These are phyloP conservation scores for Diadegma fenestrale DNA, from an alignment of 2,888 invertebrate genomes.

Conservation along the genomic window DNA sequence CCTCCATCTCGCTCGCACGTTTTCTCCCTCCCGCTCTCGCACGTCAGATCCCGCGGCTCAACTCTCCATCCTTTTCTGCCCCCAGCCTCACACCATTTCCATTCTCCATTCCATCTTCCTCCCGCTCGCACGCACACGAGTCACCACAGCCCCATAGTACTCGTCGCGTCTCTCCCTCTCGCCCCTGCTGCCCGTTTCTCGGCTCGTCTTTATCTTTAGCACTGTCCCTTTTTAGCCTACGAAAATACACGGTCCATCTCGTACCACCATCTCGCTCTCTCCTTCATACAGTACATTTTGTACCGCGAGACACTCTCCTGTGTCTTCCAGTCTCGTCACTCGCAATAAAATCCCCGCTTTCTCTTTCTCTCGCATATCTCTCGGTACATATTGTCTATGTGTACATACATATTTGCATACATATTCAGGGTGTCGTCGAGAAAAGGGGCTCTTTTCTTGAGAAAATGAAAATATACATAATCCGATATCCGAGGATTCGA, in stretches of 20 bases:
- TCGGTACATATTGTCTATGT: slow-evolving; percentile 55
- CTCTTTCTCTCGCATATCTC: slow-evolving; percentile 42
- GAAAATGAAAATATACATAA: slow-evolving; percentile 2
- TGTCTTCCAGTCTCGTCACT: slow-evolving; percentile 60
- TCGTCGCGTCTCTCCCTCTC: slow-evolving; percentile 42
- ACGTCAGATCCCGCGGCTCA: slow-evolving; percentile 54
- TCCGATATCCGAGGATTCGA: slow-evolving; percentile 12
- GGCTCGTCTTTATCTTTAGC: slow-evolving; percentile 58
- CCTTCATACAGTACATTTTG: slow-evolving; percentile 37
- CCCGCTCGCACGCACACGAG: slow-evolving; percentile 52
- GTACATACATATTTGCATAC: slow-evolving; percentile 48
- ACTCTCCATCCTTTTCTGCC: slow-evolving; percentile 58
- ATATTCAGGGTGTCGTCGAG: slow-evolving; percentile 51
- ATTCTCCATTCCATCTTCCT: slow-evolving; percentile 53
- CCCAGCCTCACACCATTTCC: slow-evolving; percentile 32
- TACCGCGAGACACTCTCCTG: slow-evolving; percentile 61
- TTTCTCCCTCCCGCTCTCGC: slow-evolving; percentile 65
- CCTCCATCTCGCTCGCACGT: slow-evolving; percentile 55
- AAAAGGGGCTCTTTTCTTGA: not conserved
- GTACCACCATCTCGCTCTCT: slow-evolving; percentile 28
- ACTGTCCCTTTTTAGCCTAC: slow-evolving; percentile 40
- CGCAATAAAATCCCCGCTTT: slow-evolving; percentile 33
- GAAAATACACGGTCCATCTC: slow-evolving; percentile 31
- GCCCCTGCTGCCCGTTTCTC: slow-evolving; percentile 38
- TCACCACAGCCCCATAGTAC: slow-evolving; percentile 65